These are phyloP conservation scores for Dolichoris vasculosae DNA, from an alignment of 1,140 invertebrate genomes.

Conservation along the genomic window DNA sequence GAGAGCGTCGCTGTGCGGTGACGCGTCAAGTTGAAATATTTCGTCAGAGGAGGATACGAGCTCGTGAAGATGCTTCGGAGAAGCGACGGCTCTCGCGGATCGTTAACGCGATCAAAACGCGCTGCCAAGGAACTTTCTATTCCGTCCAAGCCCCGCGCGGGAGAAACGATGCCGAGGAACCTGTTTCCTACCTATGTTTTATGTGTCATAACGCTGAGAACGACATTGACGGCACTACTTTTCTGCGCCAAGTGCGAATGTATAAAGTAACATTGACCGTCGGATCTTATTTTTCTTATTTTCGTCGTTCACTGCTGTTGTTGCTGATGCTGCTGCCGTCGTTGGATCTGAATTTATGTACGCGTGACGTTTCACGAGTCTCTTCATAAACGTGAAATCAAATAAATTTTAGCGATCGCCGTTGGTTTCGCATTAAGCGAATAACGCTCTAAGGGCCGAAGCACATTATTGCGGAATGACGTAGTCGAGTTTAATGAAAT, in stretches of 20 bases:
- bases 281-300: background rate
- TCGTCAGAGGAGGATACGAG: background rate
- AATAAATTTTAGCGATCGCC: background rate
- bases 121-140: constrained; percentile 19
- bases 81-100: constrained; percentile 20
- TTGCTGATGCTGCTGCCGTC: background rate
- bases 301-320: background rate
- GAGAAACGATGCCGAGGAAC: constrained; percentile 1
- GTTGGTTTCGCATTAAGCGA: background rate
- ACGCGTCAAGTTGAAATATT: constrained; percentile 8
- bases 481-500: background rate
- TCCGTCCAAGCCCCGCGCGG: too few relatives aligned
- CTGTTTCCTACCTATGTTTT: constrained; percentile 44
- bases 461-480: too few relatives aligned
- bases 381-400: constrained; percentile 20
- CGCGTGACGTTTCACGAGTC: background rate
- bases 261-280: background rate
- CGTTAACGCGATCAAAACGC: constrained; percentile 34
- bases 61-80: background rate
- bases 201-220: constrained; percentile 55
- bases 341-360: constrained; percentile 3
- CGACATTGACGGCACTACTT: constrained; percentile 44
- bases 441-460: too few relatives aligned
- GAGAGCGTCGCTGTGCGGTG: background rate
- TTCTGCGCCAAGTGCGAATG: constrained; percentile 36